phyloP scores from a whole-genome alignment of 2,888 invertebrate genomes.

The Stenchaetothrips biformis region DNA sequence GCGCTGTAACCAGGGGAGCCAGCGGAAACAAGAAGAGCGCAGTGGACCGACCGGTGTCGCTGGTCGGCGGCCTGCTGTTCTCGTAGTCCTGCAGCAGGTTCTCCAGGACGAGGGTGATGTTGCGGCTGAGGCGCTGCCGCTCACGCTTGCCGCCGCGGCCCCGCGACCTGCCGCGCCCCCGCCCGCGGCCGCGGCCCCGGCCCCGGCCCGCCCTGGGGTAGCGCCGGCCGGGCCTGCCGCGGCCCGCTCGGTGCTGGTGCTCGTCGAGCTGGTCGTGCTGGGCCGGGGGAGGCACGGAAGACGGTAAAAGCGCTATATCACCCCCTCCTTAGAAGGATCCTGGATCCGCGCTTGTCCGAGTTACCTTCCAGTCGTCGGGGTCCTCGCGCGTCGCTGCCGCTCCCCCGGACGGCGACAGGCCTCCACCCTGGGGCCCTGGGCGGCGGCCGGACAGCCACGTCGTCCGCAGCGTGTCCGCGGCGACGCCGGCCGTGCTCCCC shows the following conservation, averaged over 20 bases:
- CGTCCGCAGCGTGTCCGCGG: too few relatives aligned
- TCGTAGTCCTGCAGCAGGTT: slow-evolving; percentile 86
- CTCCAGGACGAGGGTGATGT: slow-evolving; percentile 79
- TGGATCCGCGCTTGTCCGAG: neutral
- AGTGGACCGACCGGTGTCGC: slow-evolving; percentile 66
- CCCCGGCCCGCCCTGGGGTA: slow-evolving; percentile 40
- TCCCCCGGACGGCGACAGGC: neutral
- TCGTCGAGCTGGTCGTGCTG: neutral
- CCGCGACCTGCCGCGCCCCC: slow-evolving; percentile 49
- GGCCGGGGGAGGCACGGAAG: neutral
- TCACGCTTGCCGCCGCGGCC: slow-evolving; percentile 54
- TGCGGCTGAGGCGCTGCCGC: slow-evolving; percentile 60
- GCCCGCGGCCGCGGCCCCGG: slow-evolving; percentile 45
- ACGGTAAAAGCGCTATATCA: too few relatives aligned
- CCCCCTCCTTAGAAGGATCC: too few relatives aligned
- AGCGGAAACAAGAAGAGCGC: neutral
- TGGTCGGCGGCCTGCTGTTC: slow-evolving; percentile 83
- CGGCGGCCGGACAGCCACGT: too few relatives aligned
- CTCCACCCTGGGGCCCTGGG: too few relatives aligned
- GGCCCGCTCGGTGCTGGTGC: slow-evolving; percentile 28
- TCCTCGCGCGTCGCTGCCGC: neutral
- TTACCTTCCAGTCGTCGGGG: neutral
- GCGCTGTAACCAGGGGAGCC: neutral
- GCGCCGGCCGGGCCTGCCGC: slow-evolving; percentile 25
- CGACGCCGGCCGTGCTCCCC: too few relatives aligned